Conservation (phyloP, 2,888 invertebrate species). For the Chirona hameri region DNA sequence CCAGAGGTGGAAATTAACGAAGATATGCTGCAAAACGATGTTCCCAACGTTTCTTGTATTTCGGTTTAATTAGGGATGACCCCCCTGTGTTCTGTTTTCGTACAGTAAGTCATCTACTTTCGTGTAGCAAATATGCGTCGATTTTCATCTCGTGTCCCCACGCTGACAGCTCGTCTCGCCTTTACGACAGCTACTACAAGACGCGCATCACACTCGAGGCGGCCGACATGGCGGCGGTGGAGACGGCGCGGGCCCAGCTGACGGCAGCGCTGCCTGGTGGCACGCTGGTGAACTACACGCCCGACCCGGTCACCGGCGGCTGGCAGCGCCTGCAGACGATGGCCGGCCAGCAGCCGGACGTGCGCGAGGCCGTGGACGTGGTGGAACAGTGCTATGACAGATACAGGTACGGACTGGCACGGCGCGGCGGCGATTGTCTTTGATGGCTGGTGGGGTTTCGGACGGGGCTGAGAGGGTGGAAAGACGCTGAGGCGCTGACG, state of each 20-base stretch:
- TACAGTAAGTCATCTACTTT: no score
- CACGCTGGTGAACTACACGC: constrained; percentile 51
- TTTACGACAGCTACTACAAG: constrained; percentile 47
- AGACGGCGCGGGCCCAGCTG: constrained; percentile 47
- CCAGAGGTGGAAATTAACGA: no score
- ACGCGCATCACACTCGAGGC: constrained; percentile 52
- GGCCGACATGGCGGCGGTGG: constrained; percentile 43
- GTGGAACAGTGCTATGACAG: constrained; percentile 46
- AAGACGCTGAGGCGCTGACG: no score
- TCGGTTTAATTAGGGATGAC: no score
- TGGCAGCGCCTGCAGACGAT: constrained; percentile 37
- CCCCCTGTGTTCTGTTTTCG: no score
- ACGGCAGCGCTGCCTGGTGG: constrained; percentile 48
- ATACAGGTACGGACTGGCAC: constrained; percentile 9
- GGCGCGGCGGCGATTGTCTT: background rate
- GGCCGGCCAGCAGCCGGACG: constrained; percentile 39
- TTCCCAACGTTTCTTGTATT: no score
- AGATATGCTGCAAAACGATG: no score
- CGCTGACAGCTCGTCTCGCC: background rate
- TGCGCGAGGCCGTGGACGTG: constrained; percentile 45
- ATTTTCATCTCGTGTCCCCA: no score
- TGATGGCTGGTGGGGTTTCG: no score
- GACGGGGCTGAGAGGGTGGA: no score
- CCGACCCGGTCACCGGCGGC: constrained; percentile 46
- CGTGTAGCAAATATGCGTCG: no score